Evolutionary conservation across 2,113 vertebrate genomes (phyloP).

Genomic region (Cheirogaleus medius): DNA sequence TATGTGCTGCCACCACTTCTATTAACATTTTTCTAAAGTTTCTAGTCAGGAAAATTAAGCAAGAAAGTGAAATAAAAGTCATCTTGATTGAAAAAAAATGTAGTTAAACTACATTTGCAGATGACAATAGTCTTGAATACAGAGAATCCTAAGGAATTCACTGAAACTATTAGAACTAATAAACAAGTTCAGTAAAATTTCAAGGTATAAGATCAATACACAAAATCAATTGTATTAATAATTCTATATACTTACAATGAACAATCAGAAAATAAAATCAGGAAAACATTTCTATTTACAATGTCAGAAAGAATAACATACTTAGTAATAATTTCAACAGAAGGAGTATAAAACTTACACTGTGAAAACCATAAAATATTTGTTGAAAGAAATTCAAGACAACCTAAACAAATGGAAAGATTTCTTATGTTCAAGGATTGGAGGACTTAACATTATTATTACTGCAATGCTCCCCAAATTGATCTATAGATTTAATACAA

Average conservation of each 20-base stretch:
- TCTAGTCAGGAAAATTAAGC: background rate
- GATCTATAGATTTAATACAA: background rate
- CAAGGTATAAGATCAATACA: background rate
- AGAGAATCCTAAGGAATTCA: background rate
- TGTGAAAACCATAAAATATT: background rate
- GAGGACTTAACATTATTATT: background rate
- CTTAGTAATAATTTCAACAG: background rate
- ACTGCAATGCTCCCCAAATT: background rate
- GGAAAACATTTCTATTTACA: background rate
- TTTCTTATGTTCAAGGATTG: background rate
- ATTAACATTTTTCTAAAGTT: background rate
- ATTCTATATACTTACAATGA: background rate
- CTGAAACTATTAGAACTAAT: background rate
- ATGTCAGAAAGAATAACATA: background rate
- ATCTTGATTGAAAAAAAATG: background rate
- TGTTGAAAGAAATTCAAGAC: background rate
- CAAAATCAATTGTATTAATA: background rate
- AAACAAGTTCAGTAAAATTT: background rate
- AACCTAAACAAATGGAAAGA: background rate
- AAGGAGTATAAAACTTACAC: background rate
- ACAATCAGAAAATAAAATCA: background rate
- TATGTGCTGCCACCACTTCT: background rate
- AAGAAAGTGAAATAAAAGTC: background rate
- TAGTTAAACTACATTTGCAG: background rate
- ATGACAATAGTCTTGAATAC: background rate